phyloP scores from a whole-genome alignment of 1,140 invertebrate species.

The Chironomus striatipennis region DNA sequence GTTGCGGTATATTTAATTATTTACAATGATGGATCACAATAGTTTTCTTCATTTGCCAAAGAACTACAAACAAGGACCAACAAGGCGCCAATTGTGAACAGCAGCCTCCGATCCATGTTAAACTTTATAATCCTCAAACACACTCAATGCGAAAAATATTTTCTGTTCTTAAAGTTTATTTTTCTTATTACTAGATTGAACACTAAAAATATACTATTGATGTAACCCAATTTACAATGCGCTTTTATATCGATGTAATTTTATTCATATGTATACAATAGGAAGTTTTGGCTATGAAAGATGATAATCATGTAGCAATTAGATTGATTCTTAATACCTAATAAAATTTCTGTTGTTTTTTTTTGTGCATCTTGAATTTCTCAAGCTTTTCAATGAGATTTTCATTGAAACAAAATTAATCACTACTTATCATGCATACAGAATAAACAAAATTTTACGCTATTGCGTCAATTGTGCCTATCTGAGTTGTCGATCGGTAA shows the following conservation, averaged over 20 bases:
- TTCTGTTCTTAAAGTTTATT: neutral
- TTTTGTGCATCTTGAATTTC: too few species aligned
- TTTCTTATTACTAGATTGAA: constrained; percentile 9
- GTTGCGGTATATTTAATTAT: neutral
- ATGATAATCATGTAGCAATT: too few species aligned
- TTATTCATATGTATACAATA: too few species aligned
- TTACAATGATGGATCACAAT: constrained; percentile 1
- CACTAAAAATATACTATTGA: constrained; percentile 3
- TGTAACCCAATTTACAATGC: neutral
- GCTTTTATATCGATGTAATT: neutral
- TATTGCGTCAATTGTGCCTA: too few species aligned
- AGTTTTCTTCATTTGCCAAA: neutral
- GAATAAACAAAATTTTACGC: too few species aligned
- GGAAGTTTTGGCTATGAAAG: too few species aligned
- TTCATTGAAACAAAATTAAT: too few species aligned
- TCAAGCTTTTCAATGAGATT: too few species aligned
- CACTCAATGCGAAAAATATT: neutral
- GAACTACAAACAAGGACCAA: neutral
- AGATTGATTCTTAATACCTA: too few species aligned
- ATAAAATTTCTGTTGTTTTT: too few species aligned
- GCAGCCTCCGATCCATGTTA: neutral
- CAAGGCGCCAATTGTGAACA: neutral
- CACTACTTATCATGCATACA: too few species aligned
- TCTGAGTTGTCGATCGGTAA: too few species aligned
- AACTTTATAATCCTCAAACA: neutral